Evolutionary conservation across 2,797 vertebrate species (phyloP), one percentile per base, ranked within the genome.

Genomic region (Fistularia tabacaria): DNA sequence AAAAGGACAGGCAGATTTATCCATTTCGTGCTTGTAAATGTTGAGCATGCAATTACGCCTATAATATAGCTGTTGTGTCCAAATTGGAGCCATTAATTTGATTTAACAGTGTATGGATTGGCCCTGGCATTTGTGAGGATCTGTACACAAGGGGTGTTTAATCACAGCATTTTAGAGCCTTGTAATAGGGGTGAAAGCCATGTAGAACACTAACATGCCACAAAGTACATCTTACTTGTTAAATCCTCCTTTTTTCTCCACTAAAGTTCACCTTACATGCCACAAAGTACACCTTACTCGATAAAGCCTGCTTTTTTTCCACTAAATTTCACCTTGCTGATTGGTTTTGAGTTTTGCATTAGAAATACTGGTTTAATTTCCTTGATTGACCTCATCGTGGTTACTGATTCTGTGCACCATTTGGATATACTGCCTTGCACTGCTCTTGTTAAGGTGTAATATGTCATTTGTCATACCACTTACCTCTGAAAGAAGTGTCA

Each of bases 21-120:
- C 85, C 88, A 86, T 91, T 89, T 77, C 77, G 71, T 90, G 89
- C 89, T 91, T 91, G 88, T 91, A 91, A 92, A 91, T 91, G 91
- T 90, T 92, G 90, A 91, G 90, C 89, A 85, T 90, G 90, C 91
- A 91, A 91, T 91, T 91, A 91, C 87, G 88, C 89, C 86, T 90
- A 88, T 91, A 92, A 91, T 91, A 87, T 89, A 90, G 85, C 76
- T 75, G 89, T 92, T 91, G 91, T 91, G 89, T 91, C 90, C 88
- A 92, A 92, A 91, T 91, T 91, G 90, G 87, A 87, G 85, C 89
- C 89, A 91, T 92, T 92, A 91, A 89, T 90, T 89, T 92, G 91
- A 92, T 92, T 92, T 91, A 92, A 90, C 89, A 86, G 88, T 85
- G 86, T 77, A 62, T 88, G 88, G 90, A 91, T 92, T 90, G 89